phyloP scores from a whole-genome alignment of 1,140 invertebrate genomes.

The Lepidurus apus region DNA sequence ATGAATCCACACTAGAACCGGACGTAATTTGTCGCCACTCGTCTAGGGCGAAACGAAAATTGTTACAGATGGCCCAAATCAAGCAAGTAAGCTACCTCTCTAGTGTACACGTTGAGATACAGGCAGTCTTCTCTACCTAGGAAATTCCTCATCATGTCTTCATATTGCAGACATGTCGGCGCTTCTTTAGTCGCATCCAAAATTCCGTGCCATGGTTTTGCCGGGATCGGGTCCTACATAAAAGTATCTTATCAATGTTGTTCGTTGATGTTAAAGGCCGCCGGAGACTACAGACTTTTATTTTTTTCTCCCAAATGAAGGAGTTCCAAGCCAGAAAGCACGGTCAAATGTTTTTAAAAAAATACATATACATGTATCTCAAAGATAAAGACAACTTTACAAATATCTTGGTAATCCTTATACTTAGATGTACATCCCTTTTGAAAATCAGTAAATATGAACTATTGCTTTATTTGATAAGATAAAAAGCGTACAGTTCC shows the following conservation, averaged over 20 bases:
- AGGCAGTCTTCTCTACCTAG: conserved; percentile 37
- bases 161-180: conserved; percentile 24
- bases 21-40: conserved; percentile 35
- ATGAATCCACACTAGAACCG: conserved; percentile 71
- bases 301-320: too few relatives aligned
- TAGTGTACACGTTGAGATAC: conserved; percentile 35
- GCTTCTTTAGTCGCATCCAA: conserved; percentile 31
- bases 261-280: neutral
- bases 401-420: too few relatives aligned
- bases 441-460: too few relatives aligned
- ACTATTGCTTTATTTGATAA: neutral
- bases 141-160: conserved; percentile 14
- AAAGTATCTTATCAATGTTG: neutral
- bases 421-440: too few relatives aligned
- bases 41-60: neutral
- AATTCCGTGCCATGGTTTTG: conserved; percentile 25
- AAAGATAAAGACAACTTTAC: too few relatives aligned
- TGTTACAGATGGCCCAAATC: neutral
- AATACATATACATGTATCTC: too few relatives aligned
- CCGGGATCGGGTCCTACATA: conserved; percentile 26
- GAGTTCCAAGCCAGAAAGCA: too few relatives aligned
- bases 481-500: neutral
- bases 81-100: neutral
- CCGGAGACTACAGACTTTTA: too few relatives aligned
- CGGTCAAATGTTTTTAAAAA: too few relatives aligned